These are phyloP conservation scores for Smittia aterrima DNA, from an alignment of 2,888 invertebrate species.

Conservation along the genomic window DNA sequence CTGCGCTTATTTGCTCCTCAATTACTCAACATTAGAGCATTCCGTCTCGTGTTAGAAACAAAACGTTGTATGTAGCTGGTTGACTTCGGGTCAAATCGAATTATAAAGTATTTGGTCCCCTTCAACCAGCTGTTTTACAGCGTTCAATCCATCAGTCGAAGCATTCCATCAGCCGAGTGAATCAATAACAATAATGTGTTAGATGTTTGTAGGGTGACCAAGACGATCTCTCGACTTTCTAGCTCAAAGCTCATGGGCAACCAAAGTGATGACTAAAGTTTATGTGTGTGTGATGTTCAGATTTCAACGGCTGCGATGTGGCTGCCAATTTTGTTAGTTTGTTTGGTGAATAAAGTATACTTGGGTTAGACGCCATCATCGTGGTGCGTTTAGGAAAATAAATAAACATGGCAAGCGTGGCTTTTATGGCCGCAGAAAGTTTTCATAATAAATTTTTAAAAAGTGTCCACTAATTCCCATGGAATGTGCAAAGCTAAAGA, in stretches of 20 bases:
- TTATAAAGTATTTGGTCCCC: constrained; percentile 66
- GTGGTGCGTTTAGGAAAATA: background rate
- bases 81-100: constrained; percentile 68
- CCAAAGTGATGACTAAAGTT: too few relatives aligned
- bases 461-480: background rate
- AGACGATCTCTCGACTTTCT: too few relatives aligned
- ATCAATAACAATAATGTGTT: constrained; percentile 3
- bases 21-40: background rate
- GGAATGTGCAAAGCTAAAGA: background rate
- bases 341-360: background rate
- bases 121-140: constrained; percentile 72
- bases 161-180: constrained; percentile 19
- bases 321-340: background rate
- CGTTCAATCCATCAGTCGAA: constrained; percentile 49
- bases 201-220: too few relatives aligned
- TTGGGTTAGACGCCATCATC: background rate
- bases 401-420: background rate
- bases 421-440: background rate
- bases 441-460: background rate
- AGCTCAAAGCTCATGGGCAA: too few relatives aligned
- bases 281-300: background rate
- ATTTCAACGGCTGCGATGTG: background rate
- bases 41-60: background rate
- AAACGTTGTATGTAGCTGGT: constrained; percentile 61
- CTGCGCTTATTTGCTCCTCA: background rate